Conservation (phyloP, 2,113 vertebrate species). For the Semnornis frantzii region DNA sequence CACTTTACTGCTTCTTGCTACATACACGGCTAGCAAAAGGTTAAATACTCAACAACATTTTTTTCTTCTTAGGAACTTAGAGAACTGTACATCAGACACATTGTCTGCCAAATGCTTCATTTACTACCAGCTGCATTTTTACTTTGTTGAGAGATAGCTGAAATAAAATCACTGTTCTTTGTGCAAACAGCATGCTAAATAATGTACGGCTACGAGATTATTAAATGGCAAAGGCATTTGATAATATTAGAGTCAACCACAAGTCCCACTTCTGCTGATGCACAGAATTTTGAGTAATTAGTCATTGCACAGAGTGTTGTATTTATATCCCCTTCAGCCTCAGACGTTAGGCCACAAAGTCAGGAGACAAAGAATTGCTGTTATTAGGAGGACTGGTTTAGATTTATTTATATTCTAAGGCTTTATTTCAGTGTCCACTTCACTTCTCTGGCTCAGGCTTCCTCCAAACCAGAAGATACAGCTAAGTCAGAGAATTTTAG, state of each 20-base stretch:
- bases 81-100: slow-evolving; percentile 65
- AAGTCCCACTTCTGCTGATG: slow-evolving; percentile 81
- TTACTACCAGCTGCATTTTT: slow-evolving; percentile 77
- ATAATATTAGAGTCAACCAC: slow-evolving; percentile 76
- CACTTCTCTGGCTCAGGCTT: slow-evolving; percentile 46
- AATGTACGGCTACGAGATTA: slow-evolving; percentile 67
- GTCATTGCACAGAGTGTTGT: slow-evolving; percentile 75
- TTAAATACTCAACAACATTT: slow-evolving; percentile 62
- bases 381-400: slow-evolving; percentile 67
- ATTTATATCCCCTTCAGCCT: slow-evolving; percentile 74
- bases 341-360: slow-evolving; percentile 81
- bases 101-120: slow-evolving; percentile 76
- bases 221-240: slow-evolving; percentile 77
- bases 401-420: slow-evolving; percentile 74
- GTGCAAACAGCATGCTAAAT: slow-evolving; percentile 65
- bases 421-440: slow-evolving; percentile 70
- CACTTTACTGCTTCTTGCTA: slow-evolving; percentile 32
- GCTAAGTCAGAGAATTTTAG: slow-evolving; percentile 63
- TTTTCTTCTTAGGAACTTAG: slow-evolving; percentile 56
- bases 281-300: slow-evolving; percentile 77
- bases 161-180: slow-evolving; percentile 77
- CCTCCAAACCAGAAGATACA: slow-evolving; percentile 52
- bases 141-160: slow-evolving; percentile 71
- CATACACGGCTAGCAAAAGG: slow-evolving; percentile 58
- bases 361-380: slow-evolving; percentile 77